A percentile compares a stretch with the other conserved stretches of the same genome.
These are phyloP conservation scores for Halictus rubicundus DNA, from an alignment of 1,140 invertebrate genomes.

Conservation along the genomic window DNA sequence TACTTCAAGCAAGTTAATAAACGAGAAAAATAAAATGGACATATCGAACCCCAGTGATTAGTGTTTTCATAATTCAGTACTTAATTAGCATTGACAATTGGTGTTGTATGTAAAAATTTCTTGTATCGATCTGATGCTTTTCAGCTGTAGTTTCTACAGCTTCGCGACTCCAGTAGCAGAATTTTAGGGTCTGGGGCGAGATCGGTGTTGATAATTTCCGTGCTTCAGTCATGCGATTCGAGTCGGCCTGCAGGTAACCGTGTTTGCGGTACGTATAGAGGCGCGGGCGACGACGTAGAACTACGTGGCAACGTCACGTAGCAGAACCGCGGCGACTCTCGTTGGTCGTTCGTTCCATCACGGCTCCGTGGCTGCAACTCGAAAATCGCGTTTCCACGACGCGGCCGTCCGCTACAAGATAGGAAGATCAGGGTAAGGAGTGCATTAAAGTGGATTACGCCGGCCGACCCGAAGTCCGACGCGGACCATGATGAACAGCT, in stretches of 20 bases:
- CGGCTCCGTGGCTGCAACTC: slow-evolving; percentile 23
- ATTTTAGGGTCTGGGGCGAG: background rate
- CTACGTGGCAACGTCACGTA: slow-evolving; percentile 67
- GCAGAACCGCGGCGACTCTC: slow-evolving; percentile 7
- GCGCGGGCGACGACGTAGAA: slow-evolving; percentile 51
- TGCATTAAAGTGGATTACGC: slow-evolving; percentile 31
- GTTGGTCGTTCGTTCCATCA: slow-evolving; percentile 35
- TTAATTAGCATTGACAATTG: no score
- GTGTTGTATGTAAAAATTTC: no score
- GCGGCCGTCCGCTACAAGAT: slow-evolving; percentile 6
- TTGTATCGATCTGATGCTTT: no score
- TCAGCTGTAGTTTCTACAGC: no score
- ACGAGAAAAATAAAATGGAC: no score
- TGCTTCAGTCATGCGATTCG: slow-evolving; percentile 65
- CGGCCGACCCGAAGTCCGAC: slow-evolving; percentile 12
- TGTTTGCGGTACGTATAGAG: slow-evolving; percentile 56
- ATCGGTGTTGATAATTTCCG: slow-evolving; percentile 62
- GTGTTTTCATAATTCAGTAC: no score
- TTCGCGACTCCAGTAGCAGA: no score
- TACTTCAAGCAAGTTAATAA: no score
- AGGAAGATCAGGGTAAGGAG: slow-evolving; percentile 16
- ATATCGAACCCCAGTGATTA: no score
- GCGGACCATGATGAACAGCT: slow-evolving; percentile 33
- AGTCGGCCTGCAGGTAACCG: slow-evolving; percentile 66
- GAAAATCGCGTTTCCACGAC: slow-evolving; percentile 55